These are phyloP conservation scores for Pluvialis apricaria DNA, from an alignment of 2,113 vertebrate species.

Conservation along the genomic window DNA sequence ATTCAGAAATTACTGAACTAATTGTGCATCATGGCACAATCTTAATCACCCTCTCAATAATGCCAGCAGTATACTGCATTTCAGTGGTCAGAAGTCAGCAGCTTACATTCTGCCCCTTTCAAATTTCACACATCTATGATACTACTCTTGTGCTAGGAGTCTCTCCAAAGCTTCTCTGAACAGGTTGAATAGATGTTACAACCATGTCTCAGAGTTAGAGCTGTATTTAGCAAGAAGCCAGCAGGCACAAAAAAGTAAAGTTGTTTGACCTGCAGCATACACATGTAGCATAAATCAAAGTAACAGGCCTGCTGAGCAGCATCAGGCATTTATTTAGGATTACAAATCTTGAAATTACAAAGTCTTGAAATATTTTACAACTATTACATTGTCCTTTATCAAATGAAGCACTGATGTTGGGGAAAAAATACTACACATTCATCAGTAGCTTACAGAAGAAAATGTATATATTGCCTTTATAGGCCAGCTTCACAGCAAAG, in stretches of 20 bases:
- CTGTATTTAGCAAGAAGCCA: neutral
- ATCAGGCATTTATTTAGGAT: neutral
- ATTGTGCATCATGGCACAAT: neutral
- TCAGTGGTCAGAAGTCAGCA: neutral
- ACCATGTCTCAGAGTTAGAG: neutral
- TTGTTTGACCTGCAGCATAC: neutral
- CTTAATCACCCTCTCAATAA: neutral
- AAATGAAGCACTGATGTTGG: neutral
- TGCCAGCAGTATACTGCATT: neutral
- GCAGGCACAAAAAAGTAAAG: neutral
- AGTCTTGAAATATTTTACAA: neutral
- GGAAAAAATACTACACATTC: neutral
- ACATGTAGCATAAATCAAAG: neutral
- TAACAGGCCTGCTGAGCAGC: neutral
- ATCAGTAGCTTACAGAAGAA: neutral
- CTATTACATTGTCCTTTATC: neutral
- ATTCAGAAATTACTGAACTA: neutral
- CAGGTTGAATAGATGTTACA: neutral
- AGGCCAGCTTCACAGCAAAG: neutral
- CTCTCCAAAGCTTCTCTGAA: neutral
- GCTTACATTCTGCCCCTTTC: neutral
- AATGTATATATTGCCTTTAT: neutral
- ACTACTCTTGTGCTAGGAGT: neutral
- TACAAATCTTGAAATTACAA: too few relatives aligned
- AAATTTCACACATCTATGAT: neutral